A percentile compares a stretch with the other conserved stretches of the same genome.
phyloP scores from a whole-genome alignment of 2,888 invertebrate genomes.

The Euspilapteryx auroguttella region DNA sequence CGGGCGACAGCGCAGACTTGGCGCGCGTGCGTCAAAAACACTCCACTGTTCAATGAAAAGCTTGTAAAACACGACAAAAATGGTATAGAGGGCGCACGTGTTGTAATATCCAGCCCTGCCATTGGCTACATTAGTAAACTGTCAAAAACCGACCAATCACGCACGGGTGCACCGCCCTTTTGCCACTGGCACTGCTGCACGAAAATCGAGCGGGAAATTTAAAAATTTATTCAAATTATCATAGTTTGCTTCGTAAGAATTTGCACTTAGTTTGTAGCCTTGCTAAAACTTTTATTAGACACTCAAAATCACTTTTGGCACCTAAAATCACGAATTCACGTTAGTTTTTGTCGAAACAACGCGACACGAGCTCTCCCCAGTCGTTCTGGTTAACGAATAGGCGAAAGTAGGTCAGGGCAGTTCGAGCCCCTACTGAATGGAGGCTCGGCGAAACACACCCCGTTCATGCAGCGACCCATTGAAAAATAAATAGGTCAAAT shows the following conservation, averaged over 20 bases:
- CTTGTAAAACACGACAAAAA: not conserved
- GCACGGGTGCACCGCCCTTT: constrained; percentile 12
- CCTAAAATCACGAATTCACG: no score
- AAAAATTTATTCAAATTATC: constrained; percentile 12
- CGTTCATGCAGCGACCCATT: constrained; percentile 53
- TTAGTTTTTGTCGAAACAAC: not conserved
- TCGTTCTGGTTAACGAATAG: constrained; percentile 12
- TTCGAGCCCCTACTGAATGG: constrained; percentile 53
- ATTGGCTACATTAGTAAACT: constrained; percentile 21
- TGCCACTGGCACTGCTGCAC: not conserved
- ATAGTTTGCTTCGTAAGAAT: constrained; percentile 12
- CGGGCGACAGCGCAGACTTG: constrained; percentile 58
- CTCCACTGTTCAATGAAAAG: constrained; percentile 52
- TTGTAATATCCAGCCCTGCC: constrained; percentile 9
- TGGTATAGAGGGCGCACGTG: not conserved
- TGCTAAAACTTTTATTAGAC: no score
- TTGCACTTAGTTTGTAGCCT: no score
- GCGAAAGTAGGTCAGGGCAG: constrained; percentile 36
- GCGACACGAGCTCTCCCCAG: constrained; percentile 5
- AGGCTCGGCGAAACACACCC: constrained; percentile 34
- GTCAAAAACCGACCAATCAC: constrained; percentile 22
- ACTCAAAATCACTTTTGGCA: no score
- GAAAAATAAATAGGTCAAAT: constrained; percentile 59
- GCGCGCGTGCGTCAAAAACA: constrained; percentile 54
- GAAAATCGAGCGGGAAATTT: constrained; percentile 25